These are phyloP conservation scores for Parauchenoglanis punctatus DNA, from an alignment of 2,797 vertebrate genomes.

Conservation along the genomic window DNA sequence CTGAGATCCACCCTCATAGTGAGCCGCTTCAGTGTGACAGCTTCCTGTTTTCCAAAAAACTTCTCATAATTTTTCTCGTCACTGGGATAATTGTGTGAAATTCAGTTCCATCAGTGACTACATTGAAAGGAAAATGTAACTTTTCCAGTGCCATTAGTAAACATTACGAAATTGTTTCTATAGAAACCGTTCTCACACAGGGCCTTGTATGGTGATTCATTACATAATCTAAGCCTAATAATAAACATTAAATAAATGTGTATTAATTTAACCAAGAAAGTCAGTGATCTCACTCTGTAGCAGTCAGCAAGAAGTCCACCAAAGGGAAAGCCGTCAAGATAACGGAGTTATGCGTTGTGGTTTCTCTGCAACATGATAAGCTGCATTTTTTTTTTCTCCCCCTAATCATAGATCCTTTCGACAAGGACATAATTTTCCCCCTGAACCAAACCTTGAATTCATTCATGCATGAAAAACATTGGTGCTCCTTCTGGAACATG, in stretches of 20 bases:
- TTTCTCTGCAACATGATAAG: neutral
- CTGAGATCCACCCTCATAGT: conserved; percentile 47
- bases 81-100: conserved; percentile 37
- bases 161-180: neutral
- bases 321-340: neutral
- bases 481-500: neutral
- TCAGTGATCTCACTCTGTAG: neutral
- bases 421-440: too few species aligned
- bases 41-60: conserved; percentile 75
- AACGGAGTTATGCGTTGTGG: neutral
- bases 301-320: neutral
- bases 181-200: too few species aligned
- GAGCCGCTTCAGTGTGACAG: conserved; percentile 40
- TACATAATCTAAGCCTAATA: neutral
- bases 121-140: neutral
- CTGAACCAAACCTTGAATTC: neutral
- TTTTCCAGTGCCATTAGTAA: neutral
- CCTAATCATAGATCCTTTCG: neutral
- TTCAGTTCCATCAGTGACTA: conserved; percentile 39
- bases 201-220: too few species aligned
- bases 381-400: neutral
- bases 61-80: conserved; percentile 46
- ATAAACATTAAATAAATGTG: neutral
- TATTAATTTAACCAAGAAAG: neutral
- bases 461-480: neutral